Base-by-base conservation (phyloP, 1,140 invertebrate genomes). In the Lepidurus apus region DNA sequence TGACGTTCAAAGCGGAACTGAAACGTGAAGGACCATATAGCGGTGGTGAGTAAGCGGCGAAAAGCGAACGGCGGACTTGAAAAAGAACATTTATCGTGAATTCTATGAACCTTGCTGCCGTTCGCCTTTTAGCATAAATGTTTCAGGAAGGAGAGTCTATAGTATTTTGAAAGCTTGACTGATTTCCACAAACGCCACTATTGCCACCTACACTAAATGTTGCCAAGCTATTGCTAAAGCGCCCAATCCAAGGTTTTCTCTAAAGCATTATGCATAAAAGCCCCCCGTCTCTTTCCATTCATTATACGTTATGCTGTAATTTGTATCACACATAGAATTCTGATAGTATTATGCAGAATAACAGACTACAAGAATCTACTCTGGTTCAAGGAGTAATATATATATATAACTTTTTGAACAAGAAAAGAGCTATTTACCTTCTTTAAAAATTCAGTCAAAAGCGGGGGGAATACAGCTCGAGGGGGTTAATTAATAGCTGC, bases 281-380 rank as follows among this genome's bases (percentile, higher is more conserved):
- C 34, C 26, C 26, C 26, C 26, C 45, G 17, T 47, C 47, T 65
- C 6, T 9, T 65, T 17, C 53, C 5, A 65, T n/a, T 65, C 17
- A 65, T 65, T 65, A 21, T 65, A 65, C 53, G 53, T 21, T 65
- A 65, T 65, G 53, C 53, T 65, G 53, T 65, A 65, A 65, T 65
- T 65, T 65, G 17, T 21, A 65, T 21, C 53, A 65, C 53, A 65
- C 53, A 65, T 65, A 65, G 53, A 65, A 65, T 65, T 65, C 34
- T 65, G 53, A 65, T 65, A 65, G 53, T 13, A 21, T 65, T 65
- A 65, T 65, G 53, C 17, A 65, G 53, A 65, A 65, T 65, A 65
- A 65, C 53, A 65, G 53, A 21, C 53, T 65, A 65, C 53, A 65
- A 65, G 53, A 65, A 65, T 65, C 53, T 65, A 65, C 53, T 65